Percentiles rank a stretch among this genome's conserved stretches.
These are phyloP conservation scores for Otolemur crassicaudatus DNA, from an alignment of 2,797 vertebrate genomes.

Conservation along the genomic window DNA sequence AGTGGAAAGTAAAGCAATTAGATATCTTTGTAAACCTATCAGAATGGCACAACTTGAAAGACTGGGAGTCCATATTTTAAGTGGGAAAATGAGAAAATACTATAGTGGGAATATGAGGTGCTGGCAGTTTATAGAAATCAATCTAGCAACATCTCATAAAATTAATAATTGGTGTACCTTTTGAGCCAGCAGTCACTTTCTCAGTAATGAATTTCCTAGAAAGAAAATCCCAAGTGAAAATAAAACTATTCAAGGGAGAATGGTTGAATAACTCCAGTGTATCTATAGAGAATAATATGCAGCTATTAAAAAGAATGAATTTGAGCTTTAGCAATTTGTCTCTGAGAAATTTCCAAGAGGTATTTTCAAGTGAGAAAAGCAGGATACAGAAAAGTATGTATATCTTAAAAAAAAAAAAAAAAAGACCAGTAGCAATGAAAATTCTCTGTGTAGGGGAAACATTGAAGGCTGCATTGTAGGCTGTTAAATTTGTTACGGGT, in stretches of 20 bases:
- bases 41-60: neutral
- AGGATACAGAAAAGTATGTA: neutral
- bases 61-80: neutral
- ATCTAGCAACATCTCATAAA: conserved; percentile 28
- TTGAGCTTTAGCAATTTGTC: neutral
- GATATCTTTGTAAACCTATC: neutral
- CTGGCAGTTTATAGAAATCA: neutral
- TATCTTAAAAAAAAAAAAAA: neutral
- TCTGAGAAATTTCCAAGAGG: conserved; percentile 15
- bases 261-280: conserved; percentile 22
- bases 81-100: neutral
- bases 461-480: neutral
- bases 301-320: conserved; percentile 59
- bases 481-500: neutral
- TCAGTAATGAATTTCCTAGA: conserved; percentile 29
- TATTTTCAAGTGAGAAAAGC: neutral
- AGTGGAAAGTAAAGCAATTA: neutral
- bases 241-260: conserved; percentile 38
- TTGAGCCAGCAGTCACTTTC: conserved; percentile 27
- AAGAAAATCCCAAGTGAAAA: conserved; percentile 44
- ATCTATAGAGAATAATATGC: conserved; percentile 38
- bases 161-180: conserved; percentile 38
- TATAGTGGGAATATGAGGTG: neutral
- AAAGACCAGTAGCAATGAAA: neutral
- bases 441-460: neutral